phyloP scores from a whole-genome alignment of 2,888 invertebrate genomes.

The Didymodactylos carnosus region DNA sequence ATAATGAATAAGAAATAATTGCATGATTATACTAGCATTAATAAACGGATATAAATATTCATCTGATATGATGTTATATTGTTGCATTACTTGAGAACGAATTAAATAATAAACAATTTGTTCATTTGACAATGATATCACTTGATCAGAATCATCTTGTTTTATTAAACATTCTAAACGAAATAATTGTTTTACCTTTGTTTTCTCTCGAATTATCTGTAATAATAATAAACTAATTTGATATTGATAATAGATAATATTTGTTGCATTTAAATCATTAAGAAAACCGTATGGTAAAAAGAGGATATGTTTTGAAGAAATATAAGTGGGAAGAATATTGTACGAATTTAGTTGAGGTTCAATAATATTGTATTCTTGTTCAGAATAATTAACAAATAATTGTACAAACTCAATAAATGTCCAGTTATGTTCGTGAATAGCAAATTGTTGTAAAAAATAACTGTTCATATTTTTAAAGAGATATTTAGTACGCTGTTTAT shows the following conservation, averaged over 20 bases:
- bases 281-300: background rate
- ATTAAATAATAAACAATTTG: background rate
- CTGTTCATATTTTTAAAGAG: too few relatives aligned
- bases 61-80: background rate
- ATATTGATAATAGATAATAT: too few relatives aligned
- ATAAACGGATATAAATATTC: background rate
- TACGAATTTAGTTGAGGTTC: background rate
- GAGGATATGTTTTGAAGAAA: background rate
- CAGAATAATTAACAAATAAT: too few relatives aligned
- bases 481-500: too few relatives aligned
- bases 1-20: background rate
- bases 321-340: background rate
- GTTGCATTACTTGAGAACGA: background rate
- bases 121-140: background rate
- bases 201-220: background rate
- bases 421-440: background rate
- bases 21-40: background rate
- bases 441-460: background rate
- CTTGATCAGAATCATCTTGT: background rate
- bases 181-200: background rate
- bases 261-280: background rate
- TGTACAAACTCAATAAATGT: background rate
- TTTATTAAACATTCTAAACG: background rate
- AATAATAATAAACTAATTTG: background rate
- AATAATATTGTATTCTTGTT: background rate